Evolutionary conservation across 2,113 vertebrate genomes (phyloP), one percentile per base, ranked within the genome.

Genomic region (Protobothrops flavoviridis): DNA sequence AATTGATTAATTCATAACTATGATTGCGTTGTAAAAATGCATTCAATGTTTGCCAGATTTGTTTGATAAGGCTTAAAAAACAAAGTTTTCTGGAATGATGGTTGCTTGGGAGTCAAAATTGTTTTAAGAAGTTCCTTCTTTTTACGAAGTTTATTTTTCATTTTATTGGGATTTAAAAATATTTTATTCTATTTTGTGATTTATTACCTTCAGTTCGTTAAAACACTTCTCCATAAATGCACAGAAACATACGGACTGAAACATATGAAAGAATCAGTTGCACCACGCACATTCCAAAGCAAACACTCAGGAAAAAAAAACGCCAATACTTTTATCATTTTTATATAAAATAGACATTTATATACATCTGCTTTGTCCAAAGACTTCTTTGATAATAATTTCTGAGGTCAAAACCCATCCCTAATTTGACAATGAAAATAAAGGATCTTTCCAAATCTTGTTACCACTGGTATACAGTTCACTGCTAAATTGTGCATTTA

Each of bases 291-390:
- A 90, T 33, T 50, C n/a, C 53, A 74, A 4, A 91, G 90, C 87
- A 88, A 26, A 61, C 29, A 52, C 55, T 64, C 43, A 91, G 56
- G 95, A 96, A 0, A 94, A 96, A 97, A 0, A 94, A 97, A 96
- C 94, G 26, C 94, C 96, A 92, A 94, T 89, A 90, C 0, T 2
- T 43, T 94, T 97, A 95, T 97, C 90, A 29, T 89, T 96, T 97
- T 98, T 98, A 98, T 97, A 97, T 95, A 98, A 98, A 98, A 98
- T 97, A 98, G 92, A 97, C 94, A 95, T 97, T 97, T 97, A 97
- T 95, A 97, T 97, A 97, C 96, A 97, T 97, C 97, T 96, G 92
- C 95, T 97, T 96, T 95, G 95, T 90, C 86, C 94, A 96, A 96
- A 97, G 95, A 95, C 50, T 96, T 96, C 74, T 92, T 61, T 0